Evolutionary conservation across 2,888 invertebrate species (phyloP).

Genomic region (Scotopteryx bipunctaria): DNA sequence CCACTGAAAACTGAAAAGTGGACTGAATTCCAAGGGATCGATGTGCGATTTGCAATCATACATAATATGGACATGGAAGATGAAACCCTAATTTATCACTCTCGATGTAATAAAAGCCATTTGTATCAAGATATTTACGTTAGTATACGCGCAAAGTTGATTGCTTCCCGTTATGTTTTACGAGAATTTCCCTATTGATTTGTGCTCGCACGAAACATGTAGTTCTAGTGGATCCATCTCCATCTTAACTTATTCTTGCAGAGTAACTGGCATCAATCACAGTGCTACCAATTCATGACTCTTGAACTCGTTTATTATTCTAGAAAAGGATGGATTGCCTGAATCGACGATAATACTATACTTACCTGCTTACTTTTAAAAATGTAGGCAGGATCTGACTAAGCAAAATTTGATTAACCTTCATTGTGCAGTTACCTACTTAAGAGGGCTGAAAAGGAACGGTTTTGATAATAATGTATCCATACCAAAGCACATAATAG

Average conservation of each 20-base stretch:
- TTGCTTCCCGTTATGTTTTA: constrained; percentile 14
- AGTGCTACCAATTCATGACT: constrained; percentile 42
- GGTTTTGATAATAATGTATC: too few relatives aligned
- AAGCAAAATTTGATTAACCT: too few relatives aligned
- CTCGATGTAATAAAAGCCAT: not conserved
- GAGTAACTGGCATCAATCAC: constrained; percentile 48
- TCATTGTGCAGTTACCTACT: too few relatives aligned
- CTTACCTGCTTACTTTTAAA: too few relatives aligned
- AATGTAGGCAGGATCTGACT: too few relatives aligned
- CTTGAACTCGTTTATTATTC: constrained; percentile 41
- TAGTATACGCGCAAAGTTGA: not conserved
- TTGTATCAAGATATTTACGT: not conserved
- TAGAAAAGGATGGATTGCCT: constrained; percentile 24
- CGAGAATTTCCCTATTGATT: constrained; percentile 28
- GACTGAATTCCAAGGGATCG: not conserved
- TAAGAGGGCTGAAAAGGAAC: too few relatives aligned
- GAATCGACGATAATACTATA: not conserved
- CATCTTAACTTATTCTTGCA: constrained; percentile 32
- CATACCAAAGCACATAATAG: too few relatives aligned
- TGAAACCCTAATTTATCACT: not conserved
- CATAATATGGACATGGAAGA: not conserved
- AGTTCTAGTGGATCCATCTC: constrained; percentile 15
- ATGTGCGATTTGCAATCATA: not conserved
- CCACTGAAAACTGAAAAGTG: not conserved
- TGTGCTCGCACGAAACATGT: constrained; percentile 20